These are phyloP conservation scores for Ammodytes dubius DNA, from an alignment of 2,113 vertebrate species.

Conservation along the genomic window DNA sequence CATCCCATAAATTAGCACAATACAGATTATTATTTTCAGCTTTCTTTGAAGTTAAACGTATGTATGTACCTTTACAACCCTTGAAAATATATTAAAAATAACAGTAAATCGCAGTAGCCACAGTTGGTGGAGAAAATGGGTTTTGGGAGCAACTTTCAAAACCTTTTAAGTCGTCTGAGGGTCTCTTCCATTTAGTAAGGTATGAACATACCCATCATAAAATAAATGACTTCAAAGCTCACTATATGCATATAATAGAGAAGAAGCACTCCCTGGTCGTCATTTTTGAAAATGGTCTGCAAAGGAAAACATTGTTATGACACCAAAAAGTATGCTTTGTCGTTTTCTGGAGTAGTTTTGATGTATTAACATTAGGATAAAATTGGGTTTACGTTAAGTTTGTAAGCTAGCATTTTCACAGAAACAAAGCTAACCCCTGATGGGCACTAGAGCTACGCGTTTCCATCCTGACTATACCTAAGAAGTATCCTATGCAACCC, in stretches of 20 bases:
- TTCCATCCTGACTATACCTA: not conserved
- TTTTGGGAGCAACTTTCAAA: not conserved
- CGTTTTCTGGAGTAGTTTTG: rapidly evolving
- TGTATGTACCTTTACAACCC: not conserved
- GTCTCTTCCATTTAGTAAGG: not conserved
- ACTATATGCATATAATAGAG: not conserved
- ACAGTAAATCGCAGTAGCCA: not conserved
- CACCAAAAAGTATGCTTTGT: not conserved
- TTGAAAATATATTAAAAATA: not conserved
- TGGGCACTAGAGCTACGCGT: not conserved
- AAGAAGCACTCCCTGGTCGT: not conserved
- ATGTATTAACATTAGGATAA: no score
- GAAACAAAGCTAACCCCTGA: not conserved
- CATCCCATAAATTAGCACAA: not conserved
- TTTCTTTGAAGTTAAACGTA: not conserved
- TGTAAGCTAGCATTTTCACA: not conserved
- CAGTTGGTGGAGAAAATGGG: not conserved
- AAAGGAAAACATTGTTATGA: not conserved
- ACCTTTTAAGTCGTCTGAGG: not conserved
- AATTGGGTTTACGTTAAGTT: not conserved
- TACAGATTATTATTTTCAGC: not conserved
- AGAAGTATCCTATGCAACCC: not conserved
- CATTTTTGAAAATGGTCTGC: not conserved
- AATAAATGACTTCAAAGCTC: not conserved
- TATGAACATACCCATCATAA: not conserved